These are phyloP conservation scores for Anguilla megastoma DNA, from an alignment of 2,797 vertebrate species.

Conservation along the genomic window DNA sequence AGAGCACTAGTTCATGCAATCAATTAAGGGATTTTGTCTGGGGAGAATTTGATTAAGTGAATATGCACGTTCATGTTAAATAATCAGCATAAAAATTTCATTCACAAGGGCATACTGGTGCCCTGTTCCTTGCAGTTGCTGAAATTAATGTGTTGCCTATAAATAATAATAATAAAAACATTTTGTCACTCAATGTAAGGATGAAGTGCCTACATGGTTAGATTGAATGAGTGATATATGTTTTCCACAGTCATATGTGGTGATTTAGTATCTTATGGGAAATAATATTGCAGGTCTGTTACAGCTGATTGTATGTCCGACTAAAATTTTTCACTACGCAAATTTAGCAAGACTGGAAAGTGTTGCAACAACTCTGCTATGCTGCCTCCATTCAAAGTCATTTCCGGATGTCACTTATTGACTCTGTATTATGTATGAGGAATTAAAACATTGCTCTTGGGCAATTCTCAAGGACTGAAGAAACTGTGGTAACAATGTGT, in stretches of 20 bases:
- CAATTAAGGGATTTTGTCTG: background rate
- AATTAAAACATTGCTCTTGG: slow-evolving; percentile 21
- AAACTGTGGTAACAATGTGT: slow-evolving; percentile 1
- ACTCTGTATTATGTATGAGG: background rate
- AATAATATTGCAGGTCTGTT: slow-evolving; percentile 10
- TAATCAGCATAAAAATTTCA: slow-evolving; percentile 22
- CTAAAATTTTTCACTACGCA: background rate
- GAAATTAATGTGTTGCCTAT: slow-evolving; percentile 8
- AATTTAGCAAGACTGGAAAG: background rate
- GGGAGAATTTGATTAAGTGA: background rate
- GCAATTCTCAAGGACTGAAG: slow-evolving; percentile 4
- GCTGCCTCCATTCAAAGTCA: background rate
- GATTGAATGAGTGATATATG: slow-evolving; percentile 4
- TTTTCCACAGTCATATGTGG: background rate
- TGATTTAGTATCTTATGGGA: background rate
- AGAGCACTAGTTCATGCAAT: background rate
- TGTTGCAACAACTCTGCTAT: slow-evolving; percentile 24
- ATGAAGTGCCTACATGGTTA: background rate
- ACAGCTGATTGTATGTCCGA: background rate
- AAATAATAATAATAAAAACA: slow-evolving; percentile 16
- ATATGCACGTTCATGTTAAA: slow-evolving; percentile 13
- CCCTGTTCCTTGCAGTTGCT: background rate
- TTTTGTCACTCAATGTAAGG: slow-evolving; percentile 13
- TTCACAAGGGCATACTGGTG: slow-evolving; percentile 8
- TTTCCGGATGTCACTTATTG: slow-evolving; percentile 10